Percentiles rank a stretch among this genome's conserved stretches.
Conservation (phyloP, 2,113 vertebrate species). For the Murina feae region DNA sequence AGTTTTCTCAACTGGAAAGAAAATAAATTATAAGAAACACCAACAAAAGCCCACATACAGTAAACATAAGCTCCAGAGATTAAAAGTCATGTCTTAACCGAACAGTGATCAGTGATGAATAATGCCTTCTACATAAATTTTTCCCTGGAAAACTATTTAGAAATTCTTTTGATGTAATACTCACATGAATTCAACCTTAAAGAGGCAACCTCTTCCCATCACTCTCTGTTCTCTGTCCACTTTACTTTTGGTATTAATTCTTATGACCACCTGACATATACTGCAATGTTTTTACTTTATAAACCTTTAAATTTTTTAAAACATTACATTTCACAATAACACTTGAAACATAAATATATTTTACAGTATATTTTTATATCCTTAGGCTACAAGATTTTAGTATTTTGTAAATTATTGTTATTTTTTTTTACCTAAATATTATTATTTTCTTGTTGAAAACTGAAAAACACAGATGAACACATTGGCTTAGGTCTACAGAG, state of each 20-base stretch:
- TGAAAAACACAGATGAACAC: background rate
- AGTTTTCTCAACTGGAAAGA: slow-evolving; percentile 56
- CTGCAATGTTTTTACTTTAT: background rate
- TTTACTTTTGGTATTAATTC: background rate
- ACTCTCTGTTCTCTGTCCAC: background rate
- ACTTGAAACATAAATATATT: background rate
- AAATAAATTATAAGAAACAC: slow-evolving; percentile 63
- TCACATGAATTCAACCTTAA: background rate
- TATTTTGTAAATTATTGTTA: background rate
- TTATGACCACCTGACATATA: background rate
- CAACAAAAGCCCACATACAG: slow-evolving; percentile 42
- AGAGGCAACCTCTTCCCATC: background rate
- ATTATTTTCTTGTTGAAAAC: background rate
- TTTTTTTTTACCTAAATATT: background rate
- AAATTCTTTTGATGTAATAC: background rate
- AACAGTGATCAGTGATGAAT: slow-evolving; percentile 48
- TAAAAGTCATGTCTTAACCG: slow-evolving; percentile 51
- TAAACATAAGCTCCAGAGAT: slow-evolving; percentile 60
- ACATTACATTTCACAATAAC: background rate
- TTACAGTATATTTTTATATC: background rate
- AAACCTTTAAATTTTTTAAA: background rate
- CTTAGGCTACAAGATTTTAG: background rate
- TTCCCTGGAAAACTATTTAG: background rate
- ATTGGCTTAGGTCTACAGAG: too few relatives aligned
- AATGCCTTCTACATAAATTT: background rate